A percentile compares a stretch with the other conserved stretches of the same genome.
phyloP scores from a whole-genome alignment of 2,797 vertebrate genomes.

The Odontamblyopus rebecca region DNA sequence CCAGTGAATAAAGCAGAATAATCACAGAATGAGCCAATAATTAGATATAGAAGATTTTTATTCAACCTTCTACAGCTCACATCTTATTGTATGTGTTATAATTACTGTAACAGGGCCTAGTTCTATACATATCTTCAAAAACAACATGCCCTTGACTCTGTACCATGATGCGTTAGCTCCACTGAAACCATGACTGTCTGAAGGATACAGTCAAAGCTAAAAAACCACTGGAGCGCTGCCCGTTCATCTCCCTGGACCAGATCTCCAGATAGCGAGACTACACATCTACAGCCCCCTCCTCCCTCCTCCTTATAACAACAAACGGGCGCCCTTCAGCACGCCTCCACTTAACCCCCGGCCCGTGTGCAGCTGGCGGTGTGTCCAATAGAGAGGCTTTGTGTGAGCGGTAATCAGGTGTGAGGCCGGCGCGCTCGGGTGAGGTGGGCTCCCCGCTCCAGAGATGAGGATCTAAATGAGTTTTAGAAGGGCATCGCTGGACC shows the following conservation, averaged over 20 bases:
- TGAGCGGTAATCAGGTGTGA: conserved; percentile 16
- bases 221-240: conserved; percentile 9
- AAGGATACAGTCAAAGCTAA: conserved; percentile 17
- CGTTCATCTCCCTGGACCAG: conserved; percentile 19
- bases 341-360: conserved; percentile 34
- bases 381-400: conserved; percentile 16
- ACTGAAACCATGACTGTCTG: not conserved
- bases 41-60: no score
- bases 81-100: no score
- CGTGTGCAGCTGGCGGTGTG: conserved; percentile 10
- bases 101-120: no score
- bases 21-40: no score
- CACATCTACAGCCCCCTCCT: conserved; percentile 13
- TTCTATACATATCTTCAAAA: not conserved
- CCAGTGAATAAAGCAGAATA: no score
- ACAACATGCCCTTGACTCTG: not conserved
- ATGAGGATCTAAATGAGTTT: conserved; percentile 12
- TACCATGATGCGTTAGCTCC: not conserved
- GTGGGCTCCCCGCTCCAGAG: not conserved
- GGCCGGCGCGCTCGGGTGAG: not conserved
- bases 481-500: not conserved
- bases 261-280: conserved; percentile 7
- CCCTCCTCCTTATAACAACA: conserved; percentile 13
- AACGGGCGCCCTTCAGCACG: conserved; percentile 35
- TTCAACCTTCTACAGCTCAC: no score